These are phyloP conservation scores for Galemys pyrenaicus DNA, from an alignment of 2,113 vertebrate species.

Conservation along the genomic window DNA sequence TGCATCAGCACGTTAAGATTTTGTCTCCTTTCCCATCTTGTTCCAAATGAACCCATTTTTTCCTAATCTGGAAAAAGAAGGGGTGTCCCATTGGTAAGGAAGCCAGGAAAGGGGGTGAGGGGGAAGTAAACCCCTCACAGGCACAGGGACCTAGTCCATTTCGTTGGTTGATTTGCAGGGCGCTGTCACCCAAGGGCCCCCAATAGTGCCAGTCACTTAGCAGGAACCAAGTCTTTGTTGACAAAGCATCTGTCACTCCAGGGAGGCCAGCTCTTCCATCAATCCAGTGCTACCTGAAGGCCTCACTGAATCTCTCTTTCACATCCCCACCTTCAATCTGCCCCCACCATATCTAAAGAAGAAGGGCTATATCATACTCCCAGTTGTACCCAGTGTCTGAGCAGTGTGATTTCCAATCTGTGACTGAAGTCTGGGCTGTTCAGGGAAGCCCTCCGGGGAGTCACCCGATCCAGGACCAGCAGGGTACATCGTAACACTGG, in stretches of 20 bases:
- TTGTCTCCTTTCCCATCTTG: background rate
- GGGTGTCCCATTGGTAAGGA: background rate
- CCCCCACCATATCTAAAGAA: background rate
- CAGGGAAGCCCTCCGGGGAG: slow-evolving; percentile 72
- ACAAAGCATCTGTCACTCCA: background rate
- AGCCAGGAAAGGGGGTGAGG: background rate
- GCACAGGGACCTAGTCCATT: background rate
- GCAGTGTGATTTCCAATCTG: slow-evolving; percentile 59
- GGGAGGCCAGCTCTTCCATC: background rate
- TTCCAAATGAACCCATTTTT: background rate
- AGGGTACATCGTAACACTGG: slow-evolving; percentile 71
- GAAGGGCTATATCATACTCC: background rate
- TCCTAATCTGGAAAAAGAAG: background rate
- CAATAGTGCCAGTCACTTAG: background rate
- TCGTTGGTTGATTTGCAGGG: background rate
- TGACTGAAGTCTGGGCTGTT: slow-evolving; percentile 61
- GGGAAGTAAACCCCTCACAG: background rate
- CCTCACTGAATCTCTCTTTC: background rate
- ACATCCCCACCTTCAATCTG: background rate
- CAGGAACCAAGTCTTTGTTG: background rate
- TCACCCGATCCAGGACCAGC: slow-evolving; percentile 75
- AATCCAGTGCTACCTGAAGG: background rate
- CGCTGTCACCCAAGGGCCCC: background rate
- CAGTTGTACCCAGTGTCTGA: slow-evolving; percentile 59
- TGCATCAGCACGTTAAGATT: background rate